phyloP scores from a whole-genome alignment of 2,797 vertebrate genomes.

The Phoebastria nigripes region DNA sequence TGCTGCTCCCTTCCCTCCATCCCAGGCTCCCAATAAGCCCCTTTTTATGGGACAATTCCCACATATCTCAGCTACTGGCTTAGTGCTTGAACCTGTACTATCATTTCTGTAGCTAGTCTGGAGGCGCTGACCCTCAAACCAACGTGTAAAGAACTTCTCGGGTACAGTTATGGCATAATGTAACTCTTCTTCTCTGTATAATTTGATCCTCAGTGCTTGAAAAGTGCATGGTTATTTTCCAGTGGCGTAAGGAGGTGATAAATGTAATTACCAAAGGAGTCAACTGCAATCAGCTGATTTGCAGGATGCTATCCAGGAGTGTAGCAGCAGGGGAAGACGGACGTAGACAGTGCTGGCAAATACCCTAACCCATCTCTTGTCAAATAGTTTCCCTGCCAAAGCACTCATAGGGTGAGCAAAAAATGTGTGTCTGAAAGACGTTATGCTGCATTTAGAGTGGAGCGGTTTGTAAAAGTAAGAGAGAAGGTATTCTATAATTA shows the following conservation, averaged over 20 bases:
- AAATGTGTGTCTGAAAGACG: not conserved
- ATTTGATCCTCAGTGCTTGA: not conserved
- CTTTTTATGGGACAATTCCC: not conserved
- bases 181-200: not conserved
- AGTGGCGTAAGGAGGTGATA: not conserved
- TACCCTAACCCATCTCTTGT: not conserved
- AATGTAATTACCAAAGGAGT: not conserved
- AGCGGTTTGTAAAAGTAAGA: not conserved
- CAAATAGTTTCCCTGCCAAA: not conserved
- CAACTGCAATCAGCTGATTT: not conserved
- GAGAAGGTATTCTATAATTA: not conserved
- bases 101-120: not conserved
- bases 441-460: not conserved
- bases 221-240: not conserved
- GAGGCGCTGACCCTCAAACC: not conserved
- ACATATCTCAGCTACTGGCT: not conserved
- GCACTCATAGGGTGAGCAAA: rapidly evolving
- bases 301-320: not conserved
- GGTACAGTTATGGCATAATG: rapidly evolving
- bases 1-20: not conserved
- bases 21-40: not conserved
- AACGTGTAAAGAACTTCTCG: rapidly evolving
- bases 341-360: not conserved
- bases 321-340: not conserved
- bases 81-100: rapidly evolving